Evolutionary conservation across 2,888 invertebrate genomes (phyloP), one percentile per base, ranked within the genome.

Genomic region (Rhorus exstirpatorius): DNA sequence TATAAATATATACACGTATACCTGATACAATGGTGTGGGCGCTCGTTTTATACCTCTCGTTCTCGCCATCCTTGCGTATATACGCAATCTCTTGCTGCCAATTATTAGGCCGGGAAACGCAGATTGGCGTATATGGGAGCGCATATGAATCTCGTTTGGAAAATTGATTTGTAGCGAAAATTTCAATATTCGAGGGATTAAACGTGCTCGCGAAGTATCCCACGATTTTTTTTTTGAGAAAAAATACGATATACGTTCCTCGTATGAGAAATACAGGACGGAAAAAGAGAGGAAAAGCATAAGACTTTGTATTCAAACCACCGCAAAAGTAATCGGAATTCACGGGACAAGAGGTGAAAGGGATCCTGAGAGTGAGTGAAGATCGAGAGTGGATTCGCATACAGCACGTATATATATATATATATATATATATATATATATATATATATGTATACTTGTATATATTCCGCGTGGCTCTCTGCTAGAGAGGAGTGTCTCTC

Each of bases 341-440:
- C 68, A 61, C 35, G 51, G 68, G 46, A 75, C 79, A 75, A 75
- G n/a, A n/a, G 79, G 81, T 79, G 81, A 79, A 81, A 75, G 68
- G 75, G 74, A 70, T 65, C 75, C 55, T 63, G 67, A 53, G 53
- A 55, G 75, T 49, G 74, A 71, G 71, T 53, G 70, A 76, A 84
- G 82, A 77, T 83, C 83, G 77, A 83, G 74, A 82, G 81, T 82
- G 84, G 78, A 71, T 61, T 70, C 70, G 46, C 63, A 14, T 31
- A 70, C 70, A 26, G 17, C 8, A 44, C 12, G 17, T 31, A 38
- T n/a, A 24, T 24, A n/a, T 21, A 8, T 0, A 68, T 12, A 12
- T 6, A n/a, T 4, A n/a, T 4, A 31, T 14, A 8, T 14, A 12
- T n/a, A 8, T 6, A 19, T 41, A 35, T 17, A 24, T 8, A 10